These are phyloP conservation scores for Paralichthys olivaceus DNA, from an alignment of 2,113 vertebrate genomes.

Conservation along the genomic window DNA sequence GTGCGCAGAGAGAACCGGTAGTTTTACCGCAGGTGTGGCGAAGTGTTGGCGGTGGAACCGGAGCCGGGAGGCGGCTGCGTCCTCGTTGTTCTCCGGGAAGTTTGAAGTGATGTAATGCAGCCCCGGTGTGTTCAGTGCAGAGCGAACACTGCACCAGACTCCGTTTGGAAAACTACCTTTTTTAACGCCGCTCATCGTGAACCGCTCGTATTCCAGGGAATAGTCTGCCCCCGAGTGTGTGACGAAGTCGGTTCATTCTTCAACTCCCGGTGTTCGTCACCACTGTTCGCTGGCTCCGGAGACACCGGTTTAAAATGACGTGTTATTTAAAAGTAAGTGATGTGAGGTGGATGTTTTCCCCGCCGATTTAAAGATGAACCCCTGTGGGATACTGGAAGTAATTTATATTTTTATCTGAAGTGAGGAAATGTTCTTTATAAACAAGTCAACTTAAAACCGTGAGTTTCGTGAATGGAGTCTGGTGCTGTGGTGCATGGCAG, in stretches of 20 bases:
- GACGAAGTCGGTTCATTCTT: background rate
- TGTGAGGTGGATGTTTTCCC: rapidly evolving
- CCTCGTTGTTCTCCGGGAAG: constrained; percentile 63
- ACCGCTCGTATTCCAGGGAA: background rate
- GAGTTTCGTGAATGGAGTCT: background rate
- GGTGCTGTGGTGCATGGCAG: background rate
- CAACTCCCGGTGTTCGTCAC: background rate
- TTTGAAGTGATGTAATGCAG: constrained; percentile 75
- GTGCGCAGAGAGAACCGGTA: background rate
- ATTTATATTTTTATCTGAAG: rapidly evolving
- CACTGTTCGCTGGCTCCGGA: background rate
- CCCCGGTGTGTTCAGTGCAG: constrained; percentile 13
- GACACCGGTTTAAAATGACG: background rate
- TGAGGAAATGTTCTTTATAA: rapidly evolving
- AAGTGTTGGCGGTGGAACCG: background rate
- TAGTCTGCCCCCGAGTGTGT: background rate
- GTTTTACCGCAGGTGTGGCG: background rate
- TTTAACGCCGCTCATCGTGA: background rate
- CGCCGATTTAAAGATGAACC: background rate
- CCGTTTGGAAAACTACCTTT: constrained; percentile 7
- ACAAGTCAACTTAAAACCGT: background rate
- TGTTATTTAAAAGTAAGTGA: background rate
- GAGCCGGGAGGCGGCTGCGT: background rate
- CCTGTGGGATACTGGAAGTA: rapidly evolving
- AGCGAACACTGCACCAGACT: constrained; percentile 27